Evolutionary conservation across 2,888 invertebrate genomes (phyloP), one percentile per base, ranked within the genome.

Genomic region (Cephus nigrinus): DNA sequence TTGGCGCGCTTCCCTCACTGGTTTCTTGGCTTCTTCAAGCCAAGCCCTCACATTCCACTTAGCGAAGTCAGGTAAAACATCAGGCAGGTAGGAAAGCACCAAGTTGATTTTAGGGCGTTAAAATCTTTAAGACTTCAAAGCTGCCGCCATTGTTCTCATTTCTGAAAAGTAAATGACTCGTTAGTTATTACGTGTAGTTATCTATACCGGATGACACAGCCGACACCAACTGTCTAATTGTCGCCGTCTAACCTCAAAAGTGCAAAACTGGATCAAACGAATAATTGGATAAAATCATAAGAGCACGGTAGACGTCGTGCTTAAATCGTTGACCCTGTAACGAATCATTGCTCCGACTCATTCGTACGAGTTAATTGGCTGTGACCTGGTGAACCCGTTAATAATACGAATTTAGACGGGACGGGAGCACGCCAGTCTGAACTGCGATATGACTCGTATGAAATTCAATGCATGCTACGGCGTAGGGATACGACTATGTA

Each of bases 41-140:
- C 83, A 75, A 80, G 82, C 83, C 85, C 12, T 36, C 86, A 84
- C 87, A 88, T 88, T 88, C 88, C 88, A 78, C 77, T 79, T 76
- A 80, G 40, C 74, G 23, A 33, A 69, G 69, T 75, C 82, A 83
- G 82, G 79, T 84, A 86, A 79, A 82, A 82, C 77, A 80, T 75
- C 77, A 78, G 69, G 68, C 32, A 40, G 68, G 75, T 76, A 79
- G 79, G 55, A 55, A 69, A 76, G 55, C 23, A 23, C 9, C 0
- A 2, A 55, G 55, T 55, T 23, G 9, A 55, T 9, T 55, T 55
- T 23, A 23, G 9, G 55, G 55, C 55, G 55, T 55, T 23, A 55
- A 55, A 55, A 55, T 55, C 55, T 9, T 55, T 15, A 55, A 55
- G 23, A 23, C 23, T 55, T 23, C 4, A 55, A 55, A 55, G 55